These are phyloP conservation scores for Brachionus koreanus DNA, from an alignment of 1,140 invertebrate species.

Conservation along the genomic window DNA sequence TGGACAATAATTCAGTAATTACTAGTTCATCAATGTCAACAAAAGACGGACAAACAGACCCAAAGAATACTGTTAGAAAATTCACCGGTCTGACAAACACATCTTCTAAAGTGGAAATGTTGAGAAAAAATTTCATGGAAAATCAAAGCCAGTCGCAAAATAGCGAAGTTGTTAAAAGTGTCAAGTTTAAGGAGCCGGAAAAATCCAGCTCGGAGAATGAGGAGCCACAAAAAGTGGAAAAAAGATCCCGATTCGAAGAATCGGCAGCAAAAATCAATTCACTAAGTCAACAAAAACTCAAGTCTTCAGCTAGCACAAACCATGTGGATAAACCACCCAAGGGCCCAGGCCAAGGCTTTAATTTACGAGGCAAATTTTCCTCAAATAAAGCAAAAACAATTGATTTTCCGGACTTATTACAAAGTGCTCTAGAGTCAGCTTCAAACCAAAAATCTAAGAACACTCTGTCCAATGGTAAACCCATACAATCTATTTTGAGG, in stretches of 20 bases:
- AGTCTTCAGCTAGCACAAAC: not conserved
- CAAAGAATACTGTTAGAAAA: not conserved
- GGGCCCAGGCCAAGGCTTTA: not conserved
- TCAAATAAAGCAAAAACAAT: constrained; percentile 30
- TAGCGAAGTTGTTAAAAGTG: constrained; percentile 35
- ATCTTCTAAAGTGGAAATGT: constrained; percentile 20
- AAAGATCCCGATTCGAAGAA: constrained; percentile 8
- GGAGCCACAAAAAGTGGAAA: not conserved
- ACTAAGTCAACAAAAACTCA: not conserved
- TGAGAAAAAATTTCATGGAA: constrained; percentile 40
- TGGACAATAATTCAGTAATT: not conserved
- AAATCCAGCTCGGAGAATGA: not conserved
- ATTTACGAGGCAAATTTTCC: not conserved
- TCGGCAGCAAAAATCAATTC: not conserved
- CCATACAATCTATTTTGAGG: constrained; percentile 40
- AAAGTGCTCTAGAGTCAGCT: constrained; percentile 24
- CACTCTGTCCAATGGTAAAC: constrained; percentile 15
- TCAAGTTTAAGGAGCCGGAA: constrained; percentile 41
- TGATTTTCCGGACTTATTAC: constrained; percentile 35
- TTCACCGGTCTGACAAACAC: not conserved
- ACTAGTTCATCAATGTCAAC: not conserved
- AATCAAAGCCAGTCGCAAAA: not conserved
- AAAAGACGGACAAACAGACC: not conserved
- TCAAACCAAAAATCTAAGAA: constrained; percentile 22
- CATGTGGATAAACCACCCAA: constrained; percentile 38